Conservation (phyloP, 2,888 invertebrate genomes). For the Latheticus oryzae region DNA sequence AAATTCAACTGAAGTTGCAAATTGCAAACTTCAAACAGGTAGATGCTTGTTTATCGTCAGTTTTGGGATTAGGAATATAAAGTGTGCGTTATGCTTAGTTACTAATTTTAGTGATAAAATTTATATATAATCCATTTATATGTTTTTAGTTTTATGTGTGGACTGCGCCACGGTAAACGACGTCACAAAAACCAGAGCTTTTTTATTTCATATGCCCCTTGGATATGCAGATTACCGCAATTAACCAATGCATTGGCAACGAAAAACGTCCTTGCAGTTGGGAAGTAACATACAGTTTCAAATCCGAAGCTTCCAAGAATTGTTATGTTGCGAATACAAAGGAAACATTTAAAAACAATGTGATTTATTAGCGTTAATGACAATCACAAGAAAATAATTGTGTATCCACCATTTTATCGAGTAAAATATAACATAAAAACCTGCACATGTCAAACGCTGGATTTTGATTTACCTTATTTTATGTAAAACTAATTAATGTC, state of each 20-base stretch:
- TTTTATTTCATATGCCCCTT: constrained; percentile 19
- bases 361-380: constrained; percentile 21
- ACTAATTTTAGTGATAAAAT: no score
- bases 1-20: no score
- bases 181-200: constrained; percentile 12
- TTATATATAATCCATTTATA: no score
- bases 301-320: constrained; percentile 18
- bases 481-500: constrained; percentile 25
- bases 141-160: background rate
- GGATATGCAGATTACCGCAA: constrained; percentile 18
- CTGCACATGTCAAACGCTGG: constrained; percentile 16
- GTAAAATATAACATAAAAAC: constrained; percentile 21
- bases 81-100: no score
- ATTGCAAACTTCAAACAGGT: no score
- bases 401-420: constrained; percentile 16
- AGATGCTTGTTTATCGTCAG: no score
- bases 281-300: constrained; percentile 19
- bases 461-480: constrained; percentile 28
- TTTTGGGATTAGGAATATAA: no score
- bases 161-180: background rate
- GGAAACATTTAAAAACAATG: constrained; percentile 32
- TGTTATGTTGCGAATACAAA: constrained; percentile 27
- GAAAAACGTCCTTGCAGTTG: constrained; percentile 16
- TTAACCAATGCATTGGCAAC: constrained; percentile 15
- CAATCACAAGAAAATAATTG: constrained; percentile 27